phyloP scores from a whole-genome alignment of 1,140 invertebrate species.

The Ceratina australensis region DNA sequence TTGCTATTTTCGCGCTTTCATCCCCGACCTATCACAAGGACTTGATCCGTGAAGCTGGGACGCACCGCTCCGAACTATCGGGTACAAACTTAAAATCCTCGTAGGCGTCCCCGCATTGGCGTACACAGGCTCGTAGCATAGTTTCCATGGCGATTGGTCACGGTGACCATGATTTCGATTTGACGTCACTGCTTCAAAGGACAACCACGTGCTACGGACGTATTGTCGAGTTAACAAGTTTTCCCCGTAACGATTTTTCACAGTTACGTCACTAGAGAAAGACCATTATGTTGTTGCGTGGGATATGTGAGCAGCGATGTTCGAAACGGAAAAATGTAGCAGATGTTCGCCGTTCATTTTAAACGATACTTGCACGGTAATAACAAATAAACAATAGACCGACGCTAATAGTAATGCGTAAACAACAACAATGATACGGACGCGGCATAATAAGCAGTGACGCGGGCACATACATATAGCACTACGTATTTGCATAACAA shows the following conservation, averaged over 20 bases:
- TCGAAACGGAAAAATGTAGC: neutral
- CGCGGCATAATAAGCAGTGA: neutral
- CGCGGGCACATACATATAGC: neutral
- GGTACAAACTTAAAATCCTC: constrained; percentile 56
- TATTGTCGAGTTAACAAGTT: constrained; percentile 33
- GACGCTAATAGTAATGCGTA: neutral
- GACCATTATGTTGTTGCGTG: neutral
- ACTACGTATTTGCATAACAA: too few species aligned
- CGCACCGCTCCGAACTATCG: neutral
- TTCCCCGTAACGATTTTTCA: constrained; percentile 27
- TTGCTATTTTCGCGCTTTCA: constrained; percentile 59
- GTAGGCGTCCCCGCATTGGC: constrained; percentile 55
- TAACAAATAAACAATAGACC: neutral
- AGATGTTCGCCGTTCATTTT: neutral
- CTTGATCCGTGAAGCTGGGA: constrained; percentile 58
- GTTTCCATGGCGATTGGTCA: constrained; percentile 46
- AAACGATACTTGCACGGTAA: too few species aligned
- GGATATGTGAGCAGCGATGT: neutral
- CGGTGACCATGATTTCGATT: constrained; percentile 63
- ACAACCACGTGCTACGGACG: constrained; percentile 32
- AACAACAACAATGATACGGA: neutral
- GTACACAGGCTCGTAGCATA: neutral
- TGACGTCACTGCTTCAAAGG: constrained; percentile 50
- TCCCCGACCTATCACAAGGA: constrained; percentile 58
- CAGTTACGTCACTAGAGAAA: constrained; percentile 19